These are phyloP conservation scores for Ctenicera cuprea DNA, from an alignment of 2,888 invertebrate genomes.

Conservation along the genomic window DNA sequence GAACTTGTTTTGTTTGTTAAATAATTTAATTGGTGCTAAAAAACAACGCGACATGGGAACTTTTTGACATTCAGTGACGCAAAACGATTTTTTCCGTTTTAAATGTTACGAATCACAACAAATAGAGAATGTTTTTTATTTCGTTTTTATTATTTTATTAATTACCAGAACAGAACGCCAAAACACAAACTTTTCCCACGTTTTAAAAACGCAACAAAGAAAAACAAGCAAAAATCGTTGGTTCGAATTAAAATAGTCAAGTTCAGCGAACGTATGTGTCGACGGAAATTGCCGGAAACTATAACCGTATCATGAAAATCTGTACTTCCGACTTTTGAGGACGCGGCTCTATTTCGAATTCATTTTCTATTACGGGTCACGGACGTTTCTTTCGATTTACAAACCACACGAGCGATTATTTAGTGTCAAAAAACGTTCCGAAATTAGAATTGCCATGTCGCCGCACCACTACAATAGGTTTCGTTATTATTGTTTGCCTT, in stretches of 20 bases:
- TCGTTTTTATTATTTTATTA: too few relatives aligned
- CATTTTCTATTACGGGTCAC: slow-evolving; percentile 32
- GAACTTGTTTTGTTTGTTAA: too few relatives aligned
- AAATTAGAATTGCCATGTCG: slow-evolving; percentile 21
- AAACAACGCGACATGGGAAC: too few relatives aligned
- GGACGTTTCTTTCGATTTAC: slow-evolving; percentile 31
- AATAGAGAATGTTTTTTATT: too few relatives aligned
- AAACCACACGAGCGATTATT: slow-evolving; percentile 7
- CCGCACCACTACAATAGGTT: slow-evolving; percentile 5
- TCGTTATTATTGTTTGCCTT: not conserved
- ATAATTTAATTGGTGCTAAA: too few relatives aligned
- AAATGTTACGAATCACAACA: too few relatives aligned
- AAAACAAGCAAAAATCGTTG: not conserved
- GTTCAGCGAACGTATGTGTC: slow-evolving; percentile 34
- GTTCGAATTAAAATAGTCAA: slow-evolving; percentile 16
- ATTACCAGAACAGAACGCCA: too few relatives aligned
- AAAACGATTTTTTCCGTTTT: too few relatives aligned
- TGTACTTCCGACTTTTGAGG: slow-evolving; percentile 34
- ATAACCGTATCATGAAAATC: slow-evolving; percentile 31
- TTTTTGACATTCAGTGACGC: too few relatives aligned
- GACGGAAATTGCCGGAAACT: slow-evolving; percentile 33
- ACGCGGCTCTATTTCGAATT: slow-evolving; percentile 12
- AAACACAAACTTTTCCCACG: too few relatives aligned
- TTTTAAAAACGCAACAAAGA: too few relatives aligned
- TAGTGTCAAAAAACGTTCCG: slow-evolving; percentile 16